Conservation (phyloP, 2,797 vertebrate species). For the Babyrousa celebensis region DNA sequence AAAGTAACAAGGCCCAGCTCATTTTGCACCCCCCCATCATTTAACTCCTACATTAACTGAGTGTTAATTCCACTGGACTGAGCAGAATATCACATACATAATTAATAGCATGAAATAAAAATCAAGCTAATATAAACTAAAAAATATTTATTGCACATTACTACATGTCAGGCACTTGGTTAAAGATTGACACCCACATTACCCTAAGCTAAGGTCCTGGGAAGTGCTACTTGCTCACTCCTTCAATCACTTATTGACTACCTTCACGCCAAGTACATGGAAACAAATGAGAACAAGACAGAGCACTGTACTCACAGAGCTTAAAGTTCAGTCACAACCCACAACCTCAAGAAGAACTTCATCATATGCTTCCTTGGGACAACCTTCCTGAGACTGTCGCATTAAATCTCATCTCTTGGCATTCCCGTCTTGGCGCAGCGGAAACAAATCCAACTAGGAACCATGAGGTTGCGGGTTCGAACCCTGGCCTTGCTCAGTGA, state of each 20-base stretch:
- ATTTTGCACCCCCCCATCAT: neutral
- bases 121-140: constrained; percentile 27
- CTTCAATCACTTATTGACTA: neutral
- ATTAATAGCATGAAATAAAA: constrained; percentile 28
- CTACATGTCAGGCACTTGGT: neutral
- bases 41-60: neutral
- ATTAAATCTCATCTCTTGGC: neutral
- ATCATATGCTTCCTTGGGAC: neutral
- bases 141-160: neutral
- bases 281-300: constrained; percentile 9
- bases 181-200: neutral
- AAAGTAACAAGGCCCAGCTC: neutral
- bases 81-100: neutral
- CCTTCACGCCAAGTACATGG: neutral
- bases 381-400: neutral
- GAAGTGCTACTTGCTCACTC: neutral
- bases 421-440: too few species aligned
- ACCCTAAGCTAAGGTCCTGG: neutral
- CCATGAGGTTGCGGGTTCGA: too few species aligned
- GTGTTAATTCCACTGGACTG: neutral
- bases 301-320: neutral
- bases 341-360: neutral
- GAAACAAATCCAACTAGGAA: too few species aligned
- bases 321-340: neutral
- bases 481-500: too few species aligned